phyloP scores from a whole-genome alignment of 2,888 invertebrate species.

The Boloria euphrosyne region DNA sequence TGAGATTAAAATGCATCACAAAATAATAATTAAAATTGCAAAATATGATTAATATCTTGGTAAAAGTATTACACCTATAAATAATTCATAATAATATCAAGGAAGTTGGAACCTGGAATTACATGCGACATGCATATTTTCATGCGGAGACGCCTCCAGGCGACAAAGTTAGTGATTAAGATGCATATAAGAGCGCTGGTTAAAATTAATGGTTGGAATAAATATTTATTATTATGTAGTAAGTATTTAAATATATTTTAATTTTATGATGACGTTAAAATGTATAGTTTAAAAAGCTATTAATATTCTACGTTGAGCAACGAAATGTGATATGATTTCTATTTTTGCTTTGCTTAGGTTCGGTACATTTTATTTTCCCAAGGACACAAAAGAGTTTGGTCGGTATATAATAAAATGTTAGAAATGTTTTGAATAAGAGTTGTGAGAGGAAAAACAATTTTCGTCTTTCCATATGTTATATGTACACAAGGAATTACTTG shows the following conservation, averaged over 20 bases:
- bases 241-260: not conserved
- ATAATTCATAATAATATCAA: conserved; percentile 31
- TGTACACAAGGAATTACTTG: too few relatives aligned
- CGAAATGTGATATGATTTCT: not conserved
- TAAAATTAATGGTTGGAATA: conserved; percentile 22
- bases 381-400: too few relatives aligned
- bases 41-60: conserved; percentile 20
- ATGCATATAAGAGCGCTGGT: conserved; percentile 41
- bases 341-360: too few relatives aligned
- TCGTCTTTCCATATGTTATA: too few relatives aligned
- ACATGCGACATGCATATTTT: conserved; percentile 31
- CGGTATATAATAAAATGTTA: too few relatives aligned
- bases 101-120: conserved; percentile 30
- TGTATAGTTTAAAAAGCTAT: not conserved
- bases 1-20: conserved; percentile 13
- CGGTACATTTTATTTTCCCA: too few relatives aligned
- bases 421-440: too few relatives aligned
- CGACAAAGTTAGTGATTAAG: conserved; percentile 25
- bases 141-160: conserved; percentile 12
- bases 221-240: conserved; percentile 15
- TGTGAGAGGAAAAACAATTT: too few relatives aligned
- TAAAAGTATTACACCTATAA: conserved; percentile 22
- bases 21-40: conserved; percentile 25
- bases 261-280: conserved; percentile 4
- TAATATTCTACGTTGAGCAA: not conserved